phyloP scores from a whole-genome alignment of 2,113 vertebrate genomes.

The Rhynchomys soricoides region DNA sequence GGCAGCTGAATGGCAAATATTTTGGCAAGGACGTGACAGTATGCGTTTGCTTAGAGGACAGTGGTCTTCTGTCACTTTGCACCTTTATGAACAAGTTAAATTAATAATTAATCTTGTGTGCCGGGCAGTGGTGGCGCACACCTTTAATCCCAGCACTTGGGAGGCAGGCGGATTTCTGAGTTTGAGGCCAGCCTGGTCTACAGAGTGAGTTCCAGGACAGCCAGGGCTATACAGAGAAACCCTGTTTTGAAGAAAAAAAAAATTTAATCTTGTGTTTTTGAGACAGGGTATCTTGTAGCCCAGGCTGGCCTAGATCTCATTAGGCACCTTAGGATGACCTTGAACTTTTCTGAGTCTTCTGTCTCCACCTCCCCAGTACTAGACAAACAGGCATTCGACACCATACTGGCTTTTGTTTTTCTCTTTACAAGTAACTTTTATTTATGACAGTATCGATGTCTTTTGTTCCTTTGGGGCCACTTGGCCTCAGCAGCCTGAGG shows the following conservation, averaged over 20 bases:
- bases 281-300: not conserved
- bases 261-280: not conserved
- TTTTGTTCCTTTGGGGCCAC: slow-evolving; percentile 69
- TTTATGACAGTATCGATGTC: slow-evolving; percentile 72
- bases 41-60: not conserved
- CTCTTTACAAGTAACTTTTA: slow-evolving; percentile 69
- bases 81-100: not conserved
- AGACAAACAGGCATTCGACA: no score
- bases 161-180: no score
- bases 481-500: slow-evolving; percentile 81
- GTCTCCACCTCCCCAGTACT: no score
- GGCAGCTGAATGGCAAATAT: not conserved
- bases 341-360: not conserved
- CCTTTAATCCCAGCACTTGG: no score
- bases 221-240: no score
- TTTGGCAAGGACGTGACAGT: not conserved
- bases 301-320: not conserved
- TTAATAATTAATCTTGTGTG: not conserved
- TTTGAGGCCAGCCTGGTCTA: no score
- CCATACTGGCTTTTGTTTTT: not conserved
- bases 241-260: no score
- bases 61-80: not conserved
- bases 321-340: not conserved
- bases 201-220: no score
- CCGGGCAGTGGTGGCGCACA: no score